Conservation (phyloP, 2,113 vertebrate genomes). For the Cephalopholis sonnerati region DNA sequence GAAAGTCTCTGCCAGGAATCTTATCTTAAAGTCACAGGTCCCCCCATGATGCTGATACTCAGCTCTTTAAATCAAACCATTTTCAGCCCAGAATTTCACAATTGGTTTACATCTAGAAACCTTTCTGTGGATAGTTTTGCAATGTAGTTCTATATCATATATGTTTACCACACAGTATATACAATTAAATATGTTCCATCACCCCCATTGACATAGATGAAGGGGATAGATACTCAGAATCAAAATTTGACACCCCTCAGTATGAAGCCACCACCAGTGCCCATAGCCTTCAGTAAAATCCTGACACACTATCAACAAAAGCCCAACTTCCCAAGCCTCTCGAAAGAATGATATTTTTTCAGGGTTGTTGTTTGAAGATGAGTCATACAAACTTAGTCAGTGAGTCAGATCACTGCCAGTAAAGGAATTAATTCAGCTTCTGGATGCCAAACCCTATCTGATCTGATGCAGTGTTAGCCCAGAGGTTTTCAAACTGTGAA, state of each 20-base stretch:
- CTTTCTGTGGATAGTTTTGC: no score
- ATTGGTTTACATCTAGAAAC: no score
- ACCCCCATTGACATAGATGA: no score
- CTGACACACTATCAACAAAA: background rate
- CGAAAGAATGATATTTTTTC: background rate
- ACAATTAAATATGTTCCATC: no score
- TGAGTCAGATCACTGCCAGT: constrained; percentile 3
- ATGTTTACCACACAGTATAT: no score
- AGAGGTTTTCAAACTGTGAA: no score
- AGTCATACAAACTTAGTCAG: constrained; percentile 5
- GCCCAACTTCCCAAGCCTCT: background rate
- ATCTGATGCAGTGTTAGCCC: no score
- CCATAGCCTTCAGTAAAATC: background rate
- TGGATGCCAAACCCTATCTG: background rate
- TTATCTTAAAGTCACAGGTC: background rate
- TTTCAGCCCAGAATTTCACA: no score
- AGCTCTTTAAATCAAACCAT: no score
- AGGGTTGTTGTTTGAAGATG: background rate
- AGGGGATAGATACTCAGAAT: no score
- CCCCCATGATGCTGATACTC: background rate
- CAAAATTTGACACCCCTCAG: background rate
- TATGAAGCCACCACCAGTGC: background rate
- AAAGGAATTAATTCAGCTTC: no score
- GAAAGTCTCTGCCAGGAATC: background rate
- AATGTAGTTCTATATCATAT: no score